Percentiles rank a stretch among this genome's conserved stretches.
phyloP scores from a whole-genome alignment of 64 coral and sea anemone species.

The Porites australiensis region DNA sequence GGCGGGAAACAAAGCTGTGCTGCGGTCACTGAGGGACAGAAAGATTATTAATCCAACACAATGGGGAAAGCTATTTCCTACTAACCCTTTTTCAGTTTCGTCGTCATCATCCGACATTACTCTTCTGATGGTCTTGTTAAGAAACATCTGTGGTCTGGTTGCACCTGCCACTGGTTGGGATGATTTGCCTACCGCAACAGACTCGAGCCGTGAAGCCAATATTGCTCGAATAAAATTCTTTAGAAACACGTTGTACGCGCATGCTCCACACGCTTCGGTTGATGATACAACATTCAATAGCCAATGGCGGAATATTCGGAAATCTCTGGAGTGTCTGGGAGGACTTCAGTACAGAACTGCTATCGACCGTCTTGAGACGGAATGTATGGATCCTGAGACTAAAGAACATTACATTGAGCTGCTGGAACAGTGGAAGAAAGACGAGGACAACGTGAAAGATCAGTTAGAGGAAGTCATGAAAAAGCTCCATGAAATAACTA shows the following conservation, averaged over 20 bases:
- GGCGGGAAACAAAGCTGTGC: neutral
- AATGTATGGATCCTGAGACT: slow-evolving; percentile 6
- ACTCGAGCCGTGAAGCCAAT: slow-evolving; percentile 35
- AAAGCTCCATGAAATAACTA: neutral
- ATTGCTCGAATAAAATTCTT: slow-evolving; percentile 13
- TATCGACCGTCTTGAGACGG: neutral
- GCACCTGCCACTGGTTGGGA: slow-evolving; percentile 23
- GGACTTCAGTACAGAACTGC: slow-evolving; percentile 1
- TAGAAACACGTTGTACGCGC: too few species aligned
- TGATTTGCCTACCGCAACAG: neutral
- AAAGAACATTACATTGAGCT: slow-evolving; percentile 4
- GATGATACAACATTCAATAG: neutral
- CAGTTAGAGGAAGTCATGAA: neutral
- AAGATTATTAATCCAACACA: slow-evolving; percentile 21
- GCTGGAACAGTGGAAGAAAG: neutral
- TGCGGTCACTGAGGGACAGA: neutral
- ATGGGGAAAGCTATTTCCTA: slow-evolving; percentile 29
- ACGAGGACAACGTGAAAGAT: neutral
- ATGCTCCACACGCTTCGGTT: neutral
- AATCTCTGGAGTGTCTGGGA: neutral
- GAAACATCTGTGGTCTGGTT: slow-evolving; percentile 18
- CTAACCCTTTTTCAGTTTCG: neutral
- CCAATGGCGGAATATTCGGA: slow-evolving; percentile 7
- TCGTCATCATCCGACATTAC: slow-evolving; percentile 22
- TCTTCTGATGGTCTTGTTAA: slow-evolving; percentile 5